A percentile compares a stretch with the other conserved stretches of the same genome.
These are phyloP conservation scores for Petrocephalus schoutedeni DNA, from an alignment of 2,797 vertebrate genomes.

Conservation along the genomic window DNA sequence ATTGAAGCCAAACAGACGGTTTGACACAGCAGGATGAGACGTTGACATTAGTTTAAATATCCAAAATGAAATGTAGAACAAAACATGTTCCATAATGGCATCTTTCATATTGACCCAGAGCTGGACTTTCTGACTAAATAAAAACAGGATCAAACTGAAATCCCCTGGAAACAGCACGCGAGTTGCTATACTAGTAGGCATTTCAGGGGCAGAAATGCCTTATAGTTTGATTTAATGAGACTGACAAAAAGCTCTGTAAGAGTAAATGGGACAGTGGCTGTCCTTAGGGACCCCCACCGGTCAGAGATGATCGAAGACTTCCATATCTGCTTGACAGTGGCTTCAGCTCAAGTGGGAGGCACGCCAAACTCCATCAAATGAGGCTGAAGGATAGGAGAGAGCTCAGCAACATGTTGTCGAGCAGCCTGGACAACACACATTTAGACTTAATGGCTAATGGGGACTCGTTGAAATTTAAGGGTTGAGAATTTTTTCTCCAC, in stretches of 20 bases:
- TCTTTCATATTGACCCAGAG: neutral
- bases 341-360: neutral
- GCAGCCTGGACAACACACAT: neutral
- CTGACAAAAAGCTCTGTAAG: neutral
- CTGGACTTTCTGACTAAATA: neutral
- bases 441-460: conserved; percentile 7
- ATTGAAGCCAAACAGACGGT: neutral
- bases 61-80: neutral
- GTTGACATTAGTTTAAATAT: neutral
- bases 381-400: neutral
- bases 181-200: neutral
- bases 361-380: neutral
- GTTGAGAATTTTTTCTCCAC: neutral
- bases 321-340: conserved; percentile 13
- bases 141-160: neutral
- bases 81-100: neutral
- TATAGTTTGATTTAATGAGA: conserved; percentile 7
- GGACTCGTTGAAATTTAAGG: conserved; percentile 1
- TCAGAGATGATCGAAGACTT: conserved; percentile 5
- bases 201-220: neutral
- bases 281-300: neutral
- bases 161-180: neutral
- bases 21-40: neutral
- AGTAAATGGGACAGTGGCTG: neutral
- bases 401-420: neutral